These are phyloP conservation scores for Chrysodeixis includens DNA, from an alignment of 2,888 invertebrate genomes.

Conservation along the genomic window DNA sequence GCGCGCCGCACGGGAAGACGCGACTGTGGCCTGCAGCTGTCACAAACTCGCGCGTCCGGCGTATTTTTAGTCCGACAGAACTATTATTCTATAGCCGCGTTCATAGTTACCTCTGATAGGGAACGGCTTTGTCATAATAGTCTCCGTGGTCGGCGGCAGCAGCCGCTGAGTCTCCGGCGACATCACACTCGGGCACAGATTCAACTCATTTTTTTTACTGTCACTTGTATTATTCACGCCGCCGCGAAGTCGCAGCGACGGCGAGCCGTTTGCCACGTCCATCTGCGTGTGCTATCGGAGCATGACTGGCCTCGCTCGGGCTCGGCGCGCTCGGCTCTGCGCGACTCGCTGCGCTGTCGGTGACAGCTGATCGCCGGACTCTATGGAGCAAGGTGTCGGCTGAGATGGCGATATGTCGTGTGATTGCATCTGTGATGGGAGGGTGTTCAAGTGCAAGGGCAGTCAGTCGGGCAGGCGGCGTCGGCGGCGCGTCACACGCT, in stretches of 20 bases:
- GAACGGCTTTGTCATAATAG: slow-evolving; percentile 96
- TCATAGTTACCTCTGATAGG: slow-evolving; percentile 92
- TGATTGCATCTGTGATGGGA: slow-evolving; percentile 46
- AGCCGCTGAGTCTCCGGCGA: slow-evolving; percentile 91
- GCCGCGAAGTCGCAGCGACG: slow-evolving; percentile 86
- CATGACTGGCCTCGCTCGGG: slow-evolving; percentile 74
- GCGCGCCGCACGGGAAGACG: slow-evolving; percentile 45
- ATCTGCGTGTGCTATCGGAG: slow-evolving; percentile 77
- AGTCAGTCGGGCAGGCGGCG: slow-evolving; percentile 23
- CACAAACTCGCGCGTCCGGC: slow-evolving; percentile 57
- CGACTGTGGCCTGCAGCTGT: slow-evolving; percentile 60
- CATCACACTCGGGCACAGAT: slow-evolving; percentile 92
- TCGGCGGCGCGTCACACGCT: slow-evolving; percentile 40
- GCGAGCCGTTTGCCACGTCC: slow-evolving; percentile 82
- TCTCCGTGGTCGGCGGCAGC: slow-evolving; percentile 94
- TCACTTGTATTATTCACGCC: slow-evolving; percentile 77
- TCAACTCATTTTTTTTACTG: slow-evolving; percentile 86
- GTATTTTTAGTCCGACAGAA: slow-evolving; percentile 73
- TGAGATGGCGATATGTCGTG: slow-evolving; percentile 44
- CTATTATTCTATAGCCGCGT: slow-evolving; percentile 53
- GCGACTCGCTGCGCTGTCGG: slow-evolving; percentile 22
- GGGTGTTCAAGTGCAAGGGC: slow-evolving; percentile 70
- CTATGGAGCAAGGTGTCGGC: slow-evolving; percentile 19
- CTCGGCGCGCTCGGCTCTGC: slow-evolving; percentile 22
- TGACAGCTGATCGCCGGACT: slow-evolving; percentile 54